Percentiles rank a stretch among this genome's conserved stretches.
phyloP scores from a whole-genome alignment of 2,888 invertebrate species.

The Anthrax anthrax region DNA sequence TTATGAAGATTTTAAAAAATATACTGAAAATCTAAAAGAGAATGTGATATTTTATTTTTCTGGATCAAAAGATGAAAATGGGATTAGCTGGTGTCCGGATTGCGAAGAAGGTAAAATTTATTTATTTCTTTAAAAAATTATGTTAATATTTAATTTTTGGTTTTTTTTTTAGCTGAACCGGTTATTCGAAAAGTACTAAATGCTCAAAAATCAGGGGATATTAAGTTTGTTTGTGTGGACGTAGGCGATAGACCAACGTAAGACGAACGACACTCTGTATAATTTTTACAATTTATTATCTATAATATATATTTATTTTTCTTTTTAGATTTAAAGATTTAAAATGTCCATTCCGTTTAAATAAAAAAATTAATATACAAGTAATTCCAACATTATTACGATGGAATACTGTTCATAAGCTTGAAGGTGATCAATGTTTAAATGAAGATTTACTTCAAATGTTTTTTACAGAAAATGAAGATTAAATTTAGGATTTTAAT shows the following conservation, averaged over 20 bases:
- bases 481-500: too few species aligned
- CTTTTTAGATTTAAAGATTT: slow-evolving; percentile 54
- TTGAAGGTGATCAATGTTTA: slow-evolving; percentile 62
- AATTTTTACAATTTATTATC: neutral
- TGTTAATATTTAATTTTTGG: slow-evolving; percentile 3
- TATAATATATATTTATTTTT: neutral
- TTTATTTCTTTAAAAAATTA: too few species aligned
- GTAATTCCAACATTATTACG: slow-evolving; percentile 65
- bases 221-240: slow-evolving; percentile 55
- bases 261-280: too few species aligned
- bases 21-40: slow-evolving; percentile 12
- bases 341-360: slow-evolving; percentile 61
- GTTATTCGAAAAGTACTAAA: slow-evolving; percentile 47
- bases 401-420: slow-evolving; percentile 55
- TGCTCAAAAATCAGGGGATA: slow-evolving; percentile 36
- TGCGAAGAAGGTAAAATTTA: slow-evolving; percentile 52
- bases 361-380: slow-evolving; percentile 47
- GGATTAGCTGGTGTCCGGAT: slow-evolving; percentile 77
- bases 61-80: slow-evolving; percentile 40
- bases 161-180: slow-evolving; percentile 53
- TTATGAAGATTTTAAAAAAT: slow-evolving; percentile 33
- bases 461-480: slow-evolving; percentile 54
- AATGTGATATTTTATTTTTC: slow-evolving; percentile 38
- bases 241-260: slow-evolving; percentile 59
- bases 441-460: slow-evolving; percentile 55